Base-by-base conservation (phyloP, 2,797 vertebrate species). In the Gymnodraco acuticeps region DNA sequence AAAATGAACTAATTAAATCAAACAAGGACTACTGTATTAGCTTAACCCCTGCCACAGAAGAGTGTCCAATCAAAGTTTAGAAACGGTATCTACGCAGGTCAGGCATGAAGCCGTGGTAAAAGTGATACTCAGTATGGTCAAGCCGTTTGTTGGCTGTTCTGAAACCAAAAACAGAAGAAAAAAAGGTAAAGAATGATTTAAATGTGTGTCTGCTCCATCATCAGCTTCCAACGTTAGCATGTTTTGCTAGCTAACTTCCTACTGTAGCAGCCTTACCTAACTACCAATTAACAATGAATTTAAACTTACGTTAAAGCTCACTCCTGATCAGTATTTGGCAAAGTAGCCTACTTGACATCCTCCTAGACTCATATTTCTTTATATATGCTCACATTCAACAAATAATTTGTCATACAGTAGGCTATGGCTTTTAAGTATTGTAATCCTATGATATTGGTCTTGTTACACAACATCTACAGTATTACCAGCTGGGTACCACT, bases 1-100 rank as follows among this genome's bases (percentile, higher is more conserved):
- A 6, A 55, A 75, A 76, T 61, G 48, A 77, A 60, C 53, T 38
- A 65, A 80, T 85, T 42, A 62, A 84, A 80, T 80, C 43, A 77
- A 66, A 70, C 43, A 11, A 64, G 17, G 3, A 52, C 45, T 14
- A 20, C 20, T 20, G 23, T 23, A 16, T 33, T 70, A 0, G 2
- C 2, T 54, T 2, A 62, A 65, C 63, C 45, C 16, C 69, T 41
- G 54, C 16, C 46, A 31, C 10, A 14, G 62, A 54, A 12, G 20
- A 10, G 38, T 73, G 7, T 47, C 61, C 41, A 61, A 31, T 82
- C 42, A 62, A 2, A 58, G 23, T 70, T 73, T 54, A 65, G 17
- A 23, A 51, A 23, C 12, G 6, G 47, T 71, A 76, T 63, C 45
- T 43, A 43, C 38, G 19, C 55, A n/a, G n/a, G 20, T 59, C 38